Evolutionary conservation across 2,113 vertebrate genomes (phyloP).

Genomic region (Theristicus caerulescens): DNA sequence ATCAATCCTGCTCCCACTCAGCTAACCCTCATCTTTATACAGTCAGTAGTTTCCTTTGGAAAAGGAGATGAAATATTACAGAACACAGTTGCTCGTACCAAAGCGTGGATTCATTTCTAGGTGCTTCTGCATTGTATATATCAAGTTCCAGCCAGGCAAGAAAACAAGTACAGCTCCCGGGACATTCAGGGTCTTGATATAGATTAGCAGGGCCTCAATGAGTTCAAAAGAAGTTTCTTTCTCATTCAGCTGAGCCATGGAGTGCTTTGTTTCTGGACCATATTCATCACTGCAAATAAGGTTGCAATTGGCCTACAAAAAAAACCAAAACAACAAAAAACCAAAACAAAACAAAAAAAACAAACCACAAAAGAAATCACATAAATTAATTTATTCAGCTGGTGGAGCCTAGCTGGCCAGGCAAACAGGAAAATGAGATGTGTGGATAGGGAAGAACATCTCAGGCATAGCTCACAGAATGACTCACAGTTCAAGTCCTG

Average conservation of each 20-base stretch:
- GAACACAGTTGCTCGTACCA: conserved; percentile 71
- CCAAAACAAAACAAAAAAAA: neutral
- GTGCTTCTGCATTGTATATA: conserved; percentile 94
- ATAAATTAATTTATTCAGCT: neutral
- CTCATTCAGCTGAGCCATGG: conserved; percentile 90
- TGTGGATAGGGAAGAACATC: neutral
- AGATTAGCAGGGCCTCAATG: conserved; percentile 90
- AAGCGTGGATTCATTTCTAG: conserved; percentile 92
- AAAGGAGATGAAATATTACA: neutral
- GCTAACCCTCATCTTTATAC: neutral
- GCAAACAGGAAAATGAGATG: neutral
- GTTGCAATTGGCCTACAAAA: conserved; percentile 88
- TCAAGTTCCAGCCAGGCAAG: conserved; percentile 96
- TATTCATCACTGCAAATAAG: conserved; percentile 87
- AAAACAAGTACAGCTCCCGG: conserved; percentile 91
- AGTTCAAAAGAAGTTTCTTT: conserved; percentile 95
- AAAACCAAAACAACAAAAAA: neutral
- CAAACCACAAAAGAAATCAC: neutral
- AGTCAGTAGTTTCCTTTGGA: neutral
- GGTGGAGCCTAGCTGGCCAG: neutral
- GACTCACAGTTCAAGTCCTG: neutral
- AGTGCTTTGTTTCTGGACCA: conserved; percentile 83
- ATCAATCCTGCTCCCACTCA: neutral
- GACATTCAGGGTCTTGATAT: conserved; percentile 90
- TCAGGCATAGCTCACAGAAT: neutral